phyloP scores from a whole-genome alignment of 1,140 invertebrate genomes.

The Choristoneura fumiferana region DNA sequence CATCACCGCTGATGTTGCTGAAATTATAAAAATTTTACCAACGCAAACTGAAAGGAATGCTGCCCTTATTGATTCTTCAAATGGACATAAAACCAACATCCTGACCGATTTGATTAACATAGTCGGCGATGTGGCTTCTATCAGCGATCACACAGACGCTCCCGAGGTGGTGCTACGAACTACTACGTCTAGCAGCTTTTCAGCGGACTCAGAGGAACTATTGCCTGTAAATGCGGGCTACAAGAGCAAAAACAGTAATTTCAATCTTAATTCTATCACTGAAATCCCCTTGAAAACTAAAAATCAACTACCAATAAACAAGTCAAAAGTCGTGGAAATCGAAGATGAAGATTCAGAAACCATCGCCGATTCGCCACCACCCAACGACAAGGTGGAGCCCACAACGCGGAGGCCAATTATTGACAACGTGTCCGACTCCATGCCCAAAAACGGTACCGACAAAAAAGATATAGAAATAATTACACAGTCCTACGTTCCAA shows the following conservation, averaged over 20 bases:
- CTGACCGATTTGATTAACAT: conserved; percentile 70
- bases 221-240: conserved; percentile 66
- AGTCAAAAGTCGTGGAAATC: conserved; percentile 60
- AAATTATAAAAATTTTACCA: conserved; percentile 59
- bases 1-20: conserved; percentile 51
- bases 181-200: conserved; percentile 43
- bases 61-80: conserved; percentile 50
- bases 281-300: conserved; percentile 59
- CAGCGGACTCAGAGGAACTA: conserved; percentile 61
- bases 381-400: conserved; percentile 62
- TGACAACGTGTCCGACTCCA: conserved; percentile 58
- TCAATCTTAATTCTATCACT: conserved; percentile 66
- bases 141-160: conserved; percentile 60
- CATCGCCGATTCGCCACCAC: conserved; percentile 61
- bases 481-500: conserved; percentile 62
- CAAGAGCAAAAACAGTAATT: conserved; percentile 69
- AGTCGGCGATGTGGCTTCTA: conserved; percentile 72
- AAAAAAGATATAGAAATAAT: conserved; percentile 71
- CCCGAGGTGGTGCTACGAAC: conserved; percentile 26
- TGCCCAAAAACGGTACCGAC: conserved; percentile 45
- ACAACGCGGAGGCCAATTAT: conserved; percentile 66
- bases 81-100: conserved; percentile 54
- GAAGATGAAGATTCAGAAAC: conserved; percentile 62
- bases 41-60: conserved; percentile 47
- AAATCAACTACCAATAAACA: conserved; percentile 32